Conservation (phyloP, 2,113 vertebrate species). For the Dolichallabes microphthalmus region DNA sequence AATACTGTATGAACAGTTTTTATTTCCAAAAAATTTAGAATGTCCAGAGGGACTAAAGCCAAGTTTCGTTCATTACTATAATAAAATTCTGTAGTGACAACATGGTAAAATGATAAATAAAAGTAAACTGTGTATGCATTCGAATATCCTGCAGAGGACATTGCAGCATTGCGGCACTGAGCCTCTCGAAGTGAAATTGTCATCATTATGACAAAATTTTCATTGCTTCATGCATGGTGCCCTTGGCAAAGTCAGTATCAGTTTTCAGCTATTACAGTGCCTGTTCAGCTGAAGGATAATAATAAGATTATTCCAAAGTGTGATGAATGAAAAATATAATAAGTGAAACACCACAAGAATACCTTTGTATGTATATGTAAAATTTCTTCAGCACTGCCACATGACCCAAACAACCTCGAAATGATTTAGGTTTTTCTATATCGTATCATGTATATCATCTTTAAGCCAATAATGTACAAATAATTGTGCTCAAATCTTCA, state of each 20-base stretch:
- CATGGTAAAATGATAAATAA: not conserved
- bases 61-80: not conserved
- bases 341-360: not conserved
- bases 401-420: not conserved
- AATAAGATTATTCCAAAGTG: not conserved
- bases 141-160: not conserved
- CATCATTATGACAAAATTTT: slow-evolving; percentile 18
- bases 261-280: slow-evolving; percentile 5
- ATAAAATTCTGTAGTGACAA: not conserved
- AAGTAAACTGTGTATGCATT: not conserved
- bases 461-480: not conserved
- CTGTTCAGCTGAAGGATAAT: not conserved
- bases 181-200: not conserved
- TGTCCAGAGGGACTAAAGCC: not conserved
- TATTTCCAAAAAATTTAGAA: not conserved
- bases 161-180: not conserved
- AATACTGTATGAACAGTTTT: not conserved
- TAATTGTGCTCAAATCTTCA: not conserved
- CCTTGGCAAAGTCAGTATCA: slow-evolving; percentile 7
- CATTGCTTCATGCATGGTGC: not conserved
- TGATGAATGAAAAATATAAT: not conserved
- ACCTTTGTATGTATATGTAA: not conserved
- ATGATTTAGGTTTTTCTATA: not conserved
- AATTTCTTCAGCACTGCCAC: not conserved
- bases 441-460: not conserved